Percentiles rank a stretch among this genome's conserved stretches.
Conservation (phyloP, 2,888 invertebrate genomes). For the Hemaris fuciformis region DNA sequence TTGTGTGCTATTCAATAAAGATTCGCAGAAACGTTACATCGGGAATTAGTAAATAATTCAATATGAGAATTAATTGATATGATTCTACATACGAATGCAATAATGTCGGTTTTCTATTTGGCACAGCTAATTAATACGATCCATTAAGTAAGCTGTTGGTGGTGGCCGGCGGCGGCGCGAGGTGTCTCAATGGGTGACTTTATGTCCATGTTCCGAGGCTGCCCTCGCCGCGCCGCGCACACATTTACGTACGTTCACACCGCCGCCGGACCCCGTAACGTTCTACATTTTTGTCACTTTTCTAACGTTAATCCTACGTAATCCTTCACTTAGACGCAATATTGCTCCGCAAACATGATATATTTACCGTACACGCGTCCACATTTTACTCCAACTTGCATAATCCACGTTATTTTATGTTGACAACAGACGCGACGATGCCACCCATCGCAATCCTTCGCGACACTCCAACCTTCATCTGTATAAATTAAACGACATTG, state of each 20-base stretch:
- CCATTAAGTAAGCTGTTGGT: neutral
- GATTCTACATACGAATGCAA: neutral
- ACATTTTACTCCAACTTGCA: conserved; percentile 77
- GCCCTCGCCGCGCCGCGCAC: neutral
- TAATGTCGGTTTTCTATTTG: neutral
- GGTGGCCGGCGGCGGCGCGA: neutral
- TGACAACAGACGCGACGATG: conserved; percentile 71
- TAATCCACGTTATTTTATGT: conserved; percentile 77
- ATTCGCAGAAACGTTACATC: neutral
- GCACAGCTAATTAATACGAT: neutral
- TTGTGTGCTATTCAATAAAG: neutral
- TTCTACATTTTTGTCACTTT: neutral
- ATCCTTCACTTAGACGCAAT: neutral
- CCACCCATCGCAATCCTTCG: conserved; percentile 63
- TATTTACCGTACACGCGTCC: conserved; percentile 75
- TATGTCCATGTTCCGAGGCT: conserved; percentile 1
- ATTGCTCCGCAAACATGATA: neutral
- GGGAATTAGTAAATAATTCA: neutral
- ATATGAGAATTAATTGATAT: neutral
- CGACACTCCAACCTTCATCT: conserved; percentile 46
- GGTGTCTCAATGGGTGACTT: conserved; percentile 5
- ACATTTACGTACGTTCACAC: conserved; percentile 12
- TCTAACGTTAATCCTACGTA: conserved; percentile 17
- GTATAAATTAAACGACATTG: conserved; percentile 48
- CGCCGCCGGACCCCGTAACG: neutral